Conservation (phyloP, 2,888 invertebrate genomes). For the Apoderus coryli region DNA sequence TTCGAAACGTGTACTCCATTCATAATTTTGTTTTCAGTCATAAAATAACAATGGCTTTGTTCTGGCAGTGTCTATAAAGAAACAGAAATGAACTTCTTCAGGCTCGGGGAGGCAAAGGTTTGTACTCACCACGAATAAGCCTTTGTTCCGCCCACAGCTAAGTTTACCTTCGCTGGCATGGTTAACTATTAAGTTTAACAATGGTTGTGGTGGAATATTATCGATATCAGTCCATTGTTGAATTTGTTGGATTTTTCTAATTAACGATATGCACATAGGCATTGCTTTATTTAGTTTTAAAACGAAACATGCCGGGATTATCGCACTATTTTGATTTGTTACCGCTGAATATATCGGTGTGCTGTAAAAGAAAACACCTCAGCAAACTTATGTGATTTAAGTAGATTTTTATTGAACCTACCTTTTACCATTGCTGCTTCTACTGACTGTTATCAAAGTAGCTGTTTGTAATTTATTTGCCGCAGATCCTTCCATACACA, state of each 20-base stretch:
- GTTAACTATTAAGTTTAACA: slow-evolving; percentile 66
- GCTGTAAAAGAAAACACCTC: slow-evolving; percentile 32
- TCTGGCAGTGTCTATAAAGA: slow-evolving; percentile 67
- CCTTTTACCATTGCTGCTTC: slow-evolving; percentile 61
- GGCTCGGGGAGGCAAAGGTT: too few relatives aligned
- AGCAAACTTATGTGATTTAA: too few relatives aligned
- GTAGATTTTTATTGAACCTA: slow-evolving; percentile 32
- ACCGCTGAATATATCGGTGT: slow-evolving; percentile 68
- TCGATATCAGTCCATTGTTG: slow-evolving; percentile 44
- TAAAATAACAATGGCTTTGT: slow-evolving; percentile 86
- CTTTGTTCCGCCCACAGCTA: slow-evolving; percentile 57
- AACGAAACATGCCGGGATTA: slow-evolving; percentile 83
- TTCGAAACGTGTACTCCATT: slow-evolving; percentile 63
- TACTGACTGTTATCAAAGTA: slow-evolving; percentile 53
- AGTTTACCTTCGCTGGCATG: slow-evolving; percentile 61
- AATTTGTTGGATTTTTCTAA: slow-evolving; percentile 47
- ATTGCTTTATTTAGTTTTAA: slow-evolving; percentile 66
- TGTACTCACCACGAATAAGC: slow-evolving; percentile 77
- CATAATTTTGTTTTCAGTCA: slow-evolving; percentile 67
- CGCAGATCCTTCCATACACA: slow-evolving; percentile 77
- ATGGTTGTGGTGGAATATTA: slow-evolving; percentile 34
- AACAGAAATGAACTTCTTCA: too few relatives aligned
- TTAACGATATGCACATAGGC: slow-evolving; percentile 67
- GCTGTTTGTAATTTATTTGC: slow-evolving; percentile 69
- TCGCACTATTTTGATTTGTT: slow-evolving; percentile 71